A percentile compares a stretch with the other conserved stretches of the same genome.
Conservation (phyloP, 2,888 invertebrate genomes). For the Melanchra persicariae region DNA sequence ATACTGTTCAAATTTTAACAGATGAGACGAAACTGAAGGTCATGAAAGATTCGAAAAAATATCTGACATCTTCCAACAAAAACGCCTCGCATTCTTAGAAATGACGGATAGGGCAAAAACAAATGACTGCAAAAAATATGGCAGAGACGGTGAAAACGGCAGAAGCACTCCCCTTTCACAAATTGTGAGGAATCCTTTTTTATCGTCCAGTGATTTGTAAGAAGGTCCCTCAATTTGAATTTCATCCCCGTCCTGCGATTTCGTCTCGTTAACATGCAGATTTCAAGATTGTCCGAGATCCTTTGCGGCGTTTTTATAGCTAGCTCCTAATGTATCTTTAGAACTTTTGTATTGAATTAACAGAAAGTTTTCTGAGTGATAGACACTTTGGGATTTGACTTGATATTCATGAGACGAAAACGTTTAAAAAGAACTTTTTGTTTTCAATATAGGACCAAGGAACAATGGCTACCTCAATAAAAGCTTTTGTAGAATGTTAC, state of each 20-base stretch:
- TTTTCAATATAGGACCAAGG: not conserved
- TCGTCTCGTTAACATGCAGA: slow-evolving; percentile 66
- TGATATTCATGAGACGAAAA: slow-evolving; percentile 9
- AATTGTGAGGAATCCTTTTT: slow-evolving; percentile 66
- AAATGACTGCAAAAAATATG: slow-evolving; percentile 48
- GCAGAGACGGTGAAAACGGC: slow-evolving; percentile 13
- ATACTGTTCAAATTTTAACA: not conserved
- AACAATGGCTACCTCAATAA: not conserved
- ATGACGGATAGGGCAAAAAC: slow-evolving; percentile 34
- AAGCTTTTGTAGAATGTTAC: no score
- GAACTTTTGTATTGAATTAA: slow-evolving; percentile 59
- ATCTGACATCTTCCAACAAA: slow-evolving; percentile 33
- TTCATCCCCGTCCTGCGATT: slow-evolving; percentile 55
- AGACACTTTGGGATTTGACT: not conserved
- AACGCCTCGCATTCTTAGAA: not conserved
- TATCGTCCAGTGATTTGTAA: slow-evolving; percentile 68
- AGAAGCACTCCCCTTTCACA: slow-evolving; percentile 52
- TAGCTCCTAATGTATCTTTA: slow-evolving; percentile 55
- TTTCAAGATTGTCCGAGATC: slow-evolving; percentile 53
- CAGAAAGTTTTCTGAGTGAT: slow-evolving; percentile 26
- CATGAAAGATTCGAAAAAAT: slow-evolving; percentile 24
- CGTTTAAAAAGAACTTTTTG: not conserved
- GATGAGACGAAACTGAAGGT: not conserved
- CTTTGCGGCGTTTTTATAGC: slow-evolving; percentile 39
- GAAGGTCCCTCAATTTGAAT: slow-evolving; percentile 67